phyloP scores from a whole-genome alignment of 1,140 invertebrate genomes.

The Atta texana region DNA sequence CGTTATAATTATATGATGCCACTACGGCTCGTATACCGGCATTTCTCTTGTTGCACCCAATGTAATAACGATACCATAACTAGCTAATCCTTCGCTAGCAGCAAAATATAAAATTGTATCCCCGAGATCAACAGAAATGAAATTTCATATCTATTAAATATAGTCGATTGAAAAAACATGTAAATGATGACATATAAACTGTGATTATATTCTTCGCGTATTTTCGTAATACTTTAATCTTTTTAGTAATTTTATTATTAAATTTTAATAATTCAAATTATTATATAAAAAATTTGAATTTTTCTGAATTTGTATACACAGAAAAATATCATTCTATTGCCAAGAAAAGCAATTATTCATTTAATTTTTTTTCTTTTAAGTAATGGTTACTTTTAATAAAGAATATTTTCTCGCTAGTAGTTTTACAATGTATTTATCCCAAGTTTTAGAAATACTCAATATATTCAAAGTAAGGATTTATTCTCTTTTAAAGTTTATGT shows the following conservation, averaged over 20 bases:
- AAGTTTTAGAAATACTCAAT: too few relatives aligned
- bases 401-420: too few relatives aligned
- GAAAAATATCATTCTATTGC: too few relatives aligned
- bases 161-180: not conserved
- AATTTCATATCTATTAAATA: slow-evolving; percentile 5
- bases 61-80: slow-evolving; percentile 21
- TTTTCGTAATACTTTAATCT: not conserved
- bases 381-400: too few relatives aligned
- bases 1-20: slow-evolving; percentile 45
- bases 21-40: slow-evolving; percentile 40
- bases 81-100: not conserved
- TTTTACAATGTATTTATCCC: too few relatives aligned
- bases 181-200: not conserved
- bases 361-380: too few relatives aligned
- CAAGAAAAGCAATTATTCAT: too few relatives aligned
- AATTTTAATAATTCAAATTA: not conserved
- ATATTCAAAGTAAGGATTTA: too few relatives aligned
- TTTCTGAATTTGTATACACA: not conserved
- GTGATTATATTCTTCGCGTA: not conserved
- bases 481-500: too few relatives aligned
- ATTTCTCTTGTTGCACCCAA: slow-evolving; percentile 11
- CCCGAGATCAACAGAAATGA: not conserved
- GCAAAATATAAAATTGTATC: not conserved
- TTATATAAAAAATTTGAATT: not conserved
- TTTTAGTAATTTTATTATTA: not conserved